Evolutionary conservation across 2,888 invertebrate species (phyloP).

Genomic region (Capitulum mitella): DNA sequence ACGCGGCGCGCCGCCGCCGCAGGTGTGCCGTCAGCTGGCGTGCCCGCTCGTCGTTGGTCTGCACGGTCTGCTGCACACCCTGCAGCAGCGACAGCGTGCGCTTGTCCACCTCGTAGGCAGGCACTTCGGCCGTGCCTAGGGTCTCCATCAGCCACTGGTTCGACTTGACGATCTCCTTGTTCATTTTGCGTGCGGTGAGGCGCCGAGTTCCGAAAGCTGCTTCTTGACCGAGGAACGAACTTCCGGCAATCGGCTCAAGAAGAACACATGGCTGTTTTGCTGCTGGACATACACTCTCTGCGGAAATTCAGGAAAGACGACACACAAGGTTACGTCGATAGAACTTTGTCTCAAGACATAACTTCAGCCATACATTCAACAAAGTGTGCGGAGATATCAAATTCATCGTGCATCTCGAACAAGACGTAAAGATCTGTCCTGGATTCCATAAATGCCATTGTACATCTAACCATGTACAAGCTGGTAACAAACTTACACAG

Average conservation of each 20-base stretch:
- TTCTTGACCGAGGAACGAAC: neutral
- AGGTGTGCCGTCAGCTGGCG: neutral
- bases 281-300: slow-evolving; percentile 10
- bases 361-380: too few relatives aligned
- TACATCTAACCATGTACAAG: too few relatives aligned
- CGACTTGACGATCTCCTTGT: neutral
- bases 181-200: neutral
- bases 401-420: too few relatives aligned
- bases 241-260: neutral
- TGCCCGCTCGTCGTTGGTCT: neutral
- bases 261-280: slow-evolving; percentile 14
- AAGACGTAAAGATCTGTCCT: too few relatives aligned
- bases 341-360: too few relatives aligned
- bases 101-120: slow-evolving; percentile 7
- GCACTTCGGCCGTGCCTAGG: neutral
- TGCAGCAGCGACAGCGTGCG: slow-evolving; percentile 11
- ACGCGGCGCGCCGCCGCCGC: neutral
- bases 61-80: neutral
- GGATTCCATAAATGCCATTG: too few relatives aligned
- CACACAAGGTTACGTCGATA: too few relatives aligned
- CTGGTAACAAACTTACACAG: too few relatives aligned
- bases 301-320: too few relatives aligned
- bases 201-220: neutral
- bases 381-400: too few relatives aligned
- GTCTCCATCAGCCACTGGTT: slow-evolving; percentile 21